Base-by-base conservation (phyloP, 2,888 invertebrate genomes). In the Oscheius sp. region DNA sequence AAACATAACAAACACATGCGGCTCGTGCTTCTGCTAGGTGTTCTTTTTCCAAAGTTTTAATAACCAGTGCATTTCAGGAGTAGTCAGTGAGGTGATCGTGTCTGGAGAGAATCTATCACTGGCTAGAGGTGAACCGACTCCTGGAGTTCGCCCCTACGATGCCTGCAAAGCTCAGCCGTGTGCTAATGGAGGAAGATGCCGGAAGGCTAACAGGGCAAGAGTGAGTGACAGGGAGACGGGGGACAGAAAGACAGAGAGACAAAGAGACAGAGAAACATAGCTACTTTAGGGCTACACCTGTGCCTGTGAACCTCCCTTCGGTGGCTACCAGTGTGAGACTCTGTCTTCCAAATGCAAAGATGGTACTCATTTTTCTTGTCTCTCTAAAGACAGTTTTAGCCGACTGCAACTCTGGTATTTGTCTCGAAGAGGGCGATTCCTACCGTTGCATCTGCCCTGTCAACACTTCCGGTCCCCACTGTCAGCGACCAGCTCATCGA, bases 401-500 rank as follows among this genome's bases (percentile, higher is more conserved):
- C 48, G 70, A 77, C 53, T 86, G 86, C 59, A 77, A 78, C 62
- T 33, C 75, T 11, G 86, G 86, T 37, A 76, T 81, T 7, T 86
- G 86, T 66, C 48, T 83, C 37, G 84, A 86, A 21, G 78, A 80
- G 71, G 83, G 76, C 10, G 81, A 82, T 35, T 79, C 74, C 5
- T 80, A 77, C 73, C 80, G 82, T 55, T 86, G 86, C 59, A 80
- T 87, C 7, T 86, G 86, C 58, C 86, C 86, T 1, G 60, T 79
- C 2, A 78, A 77, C 21, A 76, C 77, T 1, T 58, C 63, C 29
- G 82, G 82, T 11, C 55, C 77, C 11, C 58, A 55, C 13, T 74
- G 74, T 70, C 70, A 74, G 11, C 35, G 47, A 7, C 33, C 7
- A 47, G 60, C 51, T 0, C 13, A 29, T 13, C 58, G 57, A 29